Conservation (phyloP, 2,797 vertebrate species). For the Alectoris magna region DNA sequence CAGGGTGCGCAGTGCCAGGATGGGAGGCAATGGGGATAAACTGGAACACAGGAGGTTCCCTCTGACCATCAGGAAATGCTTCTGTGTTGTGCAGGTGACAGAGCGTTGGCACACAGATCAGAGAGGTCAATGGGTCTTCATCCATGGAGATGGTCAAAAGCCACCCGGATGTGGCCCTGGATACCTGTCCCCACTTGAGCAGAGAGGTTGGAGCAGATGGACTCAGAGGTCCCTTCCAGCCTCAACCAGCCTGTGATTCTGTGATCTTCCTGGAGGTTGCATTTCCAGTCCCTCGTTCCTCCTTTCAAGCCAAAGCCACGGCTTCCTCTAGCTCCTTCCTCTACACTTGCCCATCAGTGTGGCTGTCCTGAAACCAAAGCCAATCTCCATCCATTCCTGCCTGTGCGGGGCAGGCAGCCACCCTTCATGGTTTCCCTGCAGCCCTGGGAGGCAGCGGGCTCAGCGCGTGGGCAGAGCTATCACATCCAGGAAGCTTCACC, state of each 20-base stretch:
- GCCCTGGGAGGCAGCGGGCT: not conserved
- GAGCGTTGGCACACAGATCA: too few species aligned
- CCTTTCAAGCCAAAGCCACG: not conserved
- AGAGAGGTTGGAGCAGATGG: not conserved
- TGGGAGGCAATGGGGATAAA: too few species aligned
- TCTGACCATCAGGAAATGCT: not conserved
- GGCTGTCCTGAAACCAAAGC: not conserved
- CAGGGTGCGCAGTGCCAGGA: too few species aligned
- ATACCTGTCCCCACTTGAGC: not conserved
- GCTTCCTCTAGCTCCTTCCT: not conserved
- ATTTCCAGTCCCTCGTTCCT: not conserved
- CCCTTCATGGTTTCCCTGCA: not conserved
- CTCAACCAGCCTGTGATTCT: not conserved
- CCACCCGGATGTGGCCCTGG: not conserved
- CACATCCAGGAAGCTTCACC: not conserved
- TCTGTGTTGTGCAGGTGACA: not conserved
- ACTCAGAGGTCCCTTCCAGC: not conserved
- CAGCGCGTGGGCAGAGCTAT: not conserved
- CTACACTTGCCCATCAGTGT: not conserved
- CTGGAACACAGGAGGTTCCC: too few species aligned
- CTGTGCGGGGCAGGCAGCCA: not conserved
- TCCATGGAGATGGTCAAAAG: not conserved
- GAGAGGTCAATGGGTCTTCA: not conserved
- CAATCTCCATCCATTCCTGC: accelerated
- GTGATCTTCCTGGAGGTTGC: not conserved